These are phyloP conservation scores for Cataglyphis rosenhaueri DNA, from an alignment of 2,888 invertebrate species.

Conservation along the genomic window DNA sequence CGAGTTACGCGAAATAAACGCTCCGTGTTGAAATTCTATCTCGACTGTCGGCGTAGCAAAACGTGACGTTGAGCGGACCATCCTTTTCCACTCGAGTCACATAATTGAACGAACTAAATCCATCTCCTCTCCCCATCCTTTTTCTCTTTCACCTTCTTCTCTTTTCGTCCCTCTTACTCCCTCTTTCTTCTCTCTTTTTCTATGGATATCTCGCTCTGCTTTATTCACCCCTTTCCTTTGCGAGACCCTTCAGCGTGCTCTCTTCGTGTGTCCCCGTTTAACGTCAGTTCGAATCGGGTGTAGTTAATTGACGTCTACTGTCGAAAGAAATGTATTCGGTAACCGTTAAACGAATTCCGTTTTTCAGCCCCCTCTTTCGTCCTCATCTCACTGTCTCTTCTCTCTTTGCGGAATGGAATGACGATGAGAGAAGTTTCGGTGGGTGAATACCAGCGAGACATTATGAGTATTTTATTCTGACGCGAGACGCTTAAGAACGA, in stretches of 20 bases:
- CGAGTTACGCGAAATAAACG: constrained; percentile 65
- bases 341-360: constrained; percentile 72
- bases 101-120: constrained; percentile 74
- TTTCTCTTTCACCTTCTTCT: constrained; percentile 11
- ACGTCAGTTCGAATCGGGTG: constrained; percentile 72
- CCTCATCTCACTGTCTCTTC: constrained; percentile 21
- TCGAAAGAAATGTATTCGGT: constrained; percentile 74
- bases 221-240: constrained; percentile 36
- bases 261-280: constrained; percentile 62
- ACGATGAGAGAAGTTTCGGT: constrained; percentile 34
- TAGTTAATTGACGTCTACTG: constrained; percentile 73
- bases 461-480: constrained; percentile 68
- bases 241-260: constrained; percentile 49
- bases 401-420: constrained; percentile 49
- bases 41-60: constrained; percentile 59
- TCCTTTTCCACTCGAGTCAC: constrained; percentile 70
- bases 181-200: constrained; percentile 11
- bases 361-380: constrained; percentile 39
- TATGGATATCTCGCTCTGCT: constrained; percentile 11
- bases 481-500: constrained; percentile 63
- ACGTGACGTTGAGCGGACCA: constrained; percentile 69
- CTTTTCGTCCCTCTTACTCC: not conserved
- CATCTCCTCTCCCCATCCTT: constrained; percentile 52
- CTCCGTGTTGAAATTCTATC: constrained; percentile 54
- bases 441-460: constrained; percentile 36